Evolutionary conservation across 1,140 invertebrate genomes (phyloP).

Genomic region (Homalodisca vitripennis): DNA sequence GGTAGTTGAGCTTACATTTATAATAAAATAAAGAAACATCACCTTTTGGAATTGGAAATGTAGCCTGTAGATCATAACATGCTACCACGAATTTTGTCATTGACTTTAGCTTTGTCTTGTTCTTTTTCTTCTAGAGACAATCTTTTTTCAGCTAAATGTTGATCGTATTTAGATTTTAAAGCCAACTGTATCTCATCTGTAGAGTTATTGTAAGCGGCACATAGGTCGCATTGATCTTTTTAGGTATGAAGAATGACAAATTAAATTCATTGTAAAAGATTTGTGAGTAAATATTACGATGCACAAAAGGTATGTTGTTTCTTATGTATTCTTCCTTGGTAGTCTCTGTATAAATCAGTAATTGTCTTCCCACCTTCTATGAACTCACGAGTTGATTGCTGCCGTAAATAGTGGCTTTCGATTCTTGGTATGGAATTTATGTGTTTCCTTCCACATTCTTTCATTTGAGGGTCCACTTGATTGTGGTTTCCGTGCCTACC

Average conservation of each 20-base stretch:
- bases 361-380: conserved; percentile 35
- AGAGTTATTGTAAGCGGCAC: conserved; percentile 2
- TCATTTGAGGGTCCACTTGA: conserved; percentile 20
- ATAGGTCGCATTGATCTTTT: conserved; percentile 39
- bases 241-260: conserved; percentile 24
- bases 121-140: neutral
- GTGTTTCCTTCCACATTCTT: conserved; percentile 30
- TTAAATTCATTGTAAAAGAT: conserved; percentile 31
- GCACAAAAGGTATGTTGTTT: conserved; percentile 30
- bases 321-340: conserved; percentile 29
- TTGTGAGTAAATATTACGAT: neutral
- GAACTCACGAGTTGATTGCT: conserved; percentile 29
- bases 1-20: conserved; percentile 40
- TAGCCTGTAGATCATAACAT: conserved; percentile 27
- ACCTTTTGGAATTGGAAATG: conserved; percentile 12
- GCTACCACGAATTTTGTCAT: neutral
- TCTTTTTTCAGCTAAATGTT: conserved; percentile 16
- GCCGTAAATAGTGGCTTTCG: conserved; percentile 36
- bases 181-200: neutral
- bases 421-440: conserved; percentile 36
- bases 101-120: conserved; percentile 11
- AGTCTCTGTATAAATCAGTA: conserved; percentile 31
- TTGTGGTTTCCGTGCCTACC: conserved; percentile 35
- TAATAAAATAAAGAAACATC: conserved; percentile 40
- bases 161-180: neutral